Conservation (phyloP, 2,888 invertebrate genomes). For the Eupeodes luniger region DNA sequence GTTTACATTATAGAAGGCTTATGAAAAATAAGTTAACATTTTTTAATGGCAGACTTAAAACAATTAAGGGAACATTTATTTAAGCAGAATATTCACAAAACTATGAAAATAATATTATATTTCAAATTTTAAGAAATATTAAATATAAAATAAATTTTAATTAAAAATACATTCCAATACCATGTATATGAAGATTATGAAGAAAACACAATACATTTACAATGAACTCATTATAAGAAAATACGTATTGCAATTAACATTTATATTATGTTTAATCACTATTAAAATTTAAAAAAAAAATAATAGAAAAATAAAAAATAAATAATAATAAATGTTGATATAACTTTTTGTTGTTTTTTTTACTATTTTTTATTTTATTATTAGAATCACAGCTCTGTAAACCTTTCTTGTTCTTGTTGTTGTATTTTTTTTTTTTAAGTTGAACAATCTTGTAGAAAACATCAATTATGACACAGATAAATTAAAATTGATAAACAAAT, state of each 20-base stretch:
- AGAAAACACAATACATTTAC: not conserved
- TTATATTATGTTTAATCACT: conserved; percentile 1
- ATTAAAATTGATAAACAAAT: too few relatives aligned
- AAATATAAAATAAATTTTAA: not conserved
- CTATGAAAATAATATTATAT: not conserved
- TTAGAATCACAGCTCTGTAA: conserved; percentile 4
- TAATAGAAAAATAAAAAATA: not conserved
- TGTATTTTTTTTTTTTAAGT: not conserved
- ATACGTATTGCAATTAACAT: conserved; percentile 1
- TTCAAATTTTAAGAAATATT: not conserved
- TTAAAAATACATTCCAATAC: not conserved
- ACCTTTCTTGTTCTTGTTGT: not conserved
- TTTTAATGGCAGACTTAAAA: not conserved
- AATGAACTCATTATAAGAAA: not conserved
- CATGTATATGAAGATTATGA: not conserved
- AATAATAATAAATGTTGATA: not conserved
- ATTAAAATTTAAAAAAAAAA: not conserved
- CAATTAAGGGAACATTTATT: not conserved
- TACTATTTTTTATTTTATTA: not conserved
- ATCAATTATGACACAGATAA: conserved; percentile 13
- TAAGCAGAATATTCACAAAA: not conserved
- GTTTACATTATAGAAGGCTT: too few relatives aligned
- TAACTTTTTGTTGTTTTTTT: not conserved
- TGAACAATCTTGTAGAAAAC: not conserved
- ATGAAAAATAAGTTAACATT: not conserved